Percentiles rank a stretch among this genome's conserved stretches.
These are phyloP conservation scores for Conomelus anceps DNA, from an alignment of 2,888 invertebrate species.

Conservation along the genomic window DNA sequence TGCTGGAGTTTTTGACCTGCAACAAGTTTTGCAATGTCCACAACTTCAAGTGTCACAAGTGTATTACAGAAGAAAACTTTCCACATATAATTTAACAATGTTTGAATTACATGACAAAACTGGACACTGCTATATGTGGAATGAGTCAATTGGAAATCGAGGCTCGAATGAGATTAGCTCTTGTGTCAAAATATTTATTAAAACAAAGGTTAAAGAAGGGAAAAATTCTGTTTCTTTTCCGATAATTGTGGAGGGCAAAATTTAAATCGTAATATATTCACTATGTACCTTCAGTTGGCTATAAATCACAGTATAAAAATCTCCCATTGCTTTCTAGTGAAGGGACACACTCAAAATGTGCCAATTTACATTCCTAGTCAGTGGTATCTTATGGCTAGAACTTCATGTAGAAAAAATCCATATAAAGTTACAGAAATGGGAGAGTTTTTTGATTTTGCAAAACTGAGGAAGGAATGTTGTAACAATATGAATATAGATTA, in stretches of 20 bases:
- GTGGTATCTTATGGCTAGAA: not conserved
- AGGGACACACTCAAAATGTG: constrained; percentile 8
- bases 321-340: not conserved
- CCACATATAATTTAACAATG: too few species aligned
- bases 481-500: not conserved
- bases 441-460: not conserved
- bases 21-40: not conserved
- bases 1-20: constrained; percentile 12
- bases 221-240: not conserved
- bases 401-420: constrained; percentile 5
- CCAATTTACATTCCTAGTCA: constrained; percentile 6
- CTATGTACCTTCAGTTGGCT: not conserved
- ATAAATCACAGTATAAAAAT: not conserved
- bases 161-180: constrained; percentile 3
- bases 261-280: not conserved
- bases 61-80: not conserved
- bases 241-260: not conserved
- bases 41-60: constrained; percentile 2
- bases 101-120: not conserved
- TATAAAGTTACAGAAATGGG: not conserved
- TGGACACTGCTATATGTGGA: not conserved
- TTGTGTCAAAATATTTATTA: not conserved
- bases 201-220: not conserved
- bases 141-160: not conserved
- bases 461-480: not conserved